Evolutionary conservation across 2,113 vertebrate genomes (phyloP).

Genomic region (Archocentrus centrarchus): DNA sequence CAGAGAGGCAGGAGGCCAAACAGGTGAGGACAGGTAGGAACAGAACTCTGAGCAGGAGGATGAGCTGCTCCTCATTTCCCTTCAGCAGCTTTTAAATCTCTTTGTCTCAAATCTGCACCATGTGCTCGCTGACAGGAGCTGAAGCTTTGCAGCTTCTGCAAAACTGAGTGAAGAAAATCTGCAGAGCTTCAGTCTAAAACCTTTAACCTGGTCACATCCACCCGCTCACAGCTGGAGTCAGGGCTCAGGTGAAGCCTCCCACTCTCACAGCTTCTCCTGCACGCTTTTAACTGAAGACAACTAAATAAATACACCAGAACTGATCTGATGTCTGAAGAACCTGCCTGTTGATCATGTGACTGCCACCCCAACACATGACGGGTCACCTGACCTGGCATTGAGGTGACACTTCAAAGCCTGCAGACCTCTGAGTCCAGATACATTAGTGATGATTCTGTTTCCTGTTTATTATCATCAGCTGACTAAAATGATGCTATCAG

Average conservation of each 20-base stretch:
- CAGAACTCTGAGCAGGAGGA: background rate
- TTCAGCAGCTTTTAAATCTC: background rate
- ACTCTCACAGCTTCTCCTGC: background rate
- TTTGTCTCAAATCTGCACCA: background rate
- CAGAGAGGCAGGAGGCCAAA: background rate
- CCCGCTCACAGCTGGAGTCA: background rate
- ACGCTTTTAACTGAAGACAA: background rate
- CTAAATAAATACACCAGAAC: background rate
- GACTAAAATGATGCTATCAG: too few relatives aligned
- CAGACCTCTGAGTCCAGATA: too few relatives aligned
- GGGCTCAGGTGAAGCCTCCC: background rate
- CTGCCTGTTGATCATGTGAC: too few relatives aligned
- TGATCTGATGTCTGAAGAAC: background rate
- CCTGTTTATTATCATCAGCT: too few relatives aligned
- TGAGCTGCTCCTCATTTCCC: background rate
- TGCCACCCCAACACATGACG: too few relatives aligned
- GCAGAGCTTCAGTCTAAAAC: background rate
- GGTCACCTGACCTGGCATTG: too few relatives aligned
- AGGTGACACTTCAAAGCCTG: too few relatives aligned
- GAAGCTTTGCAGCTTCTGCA: background rate
- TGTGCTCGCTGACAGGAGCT: background rate
- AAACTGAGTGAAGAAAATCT: too few relatives aligned
- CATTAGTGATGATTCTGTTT: too few relatives aligned
- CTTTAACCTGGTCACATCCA: background rate
- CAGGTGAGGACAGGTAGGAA: background rate